Base-by-base conservation (phyloP, 1,140 invertebrate species). In the Rhyzopertha dominica region DNA sequence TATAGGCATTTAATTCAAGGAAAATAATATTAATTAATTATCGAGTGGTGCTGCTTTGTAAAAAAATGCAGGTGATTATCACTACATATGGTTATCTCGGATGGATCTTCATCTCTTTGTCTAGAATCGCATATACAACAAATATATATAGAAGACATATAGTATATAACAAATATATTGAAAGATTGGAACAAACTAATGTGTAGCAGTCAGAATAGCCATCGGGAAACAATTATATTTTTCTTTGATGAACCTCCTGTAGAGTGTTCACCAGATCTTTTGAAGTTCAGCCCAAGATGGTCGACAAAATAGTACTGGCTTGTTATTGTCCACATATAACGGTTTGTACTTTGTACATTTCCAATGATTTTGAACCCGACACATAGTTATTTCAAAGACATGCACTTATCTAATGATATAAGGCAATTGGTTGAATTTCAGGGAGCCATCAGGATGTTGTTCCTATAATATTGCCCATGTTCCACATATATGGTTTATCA, bases 401-500 rank as follows among this genome's bases (percentile, higher is more conserved):
- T 43, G 7, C 18, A 31, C 32, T 9, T 14, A 9, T 12, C 12
- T 31, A 22, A 34, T 12, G 12, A 32, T 17, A 22, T 12, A 22
- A 18, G 1, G 18, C n/a, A 32, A 16, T 38, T 7, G 17, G 30
- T 31, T 24, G 13, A 19, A 28, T 70, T 51, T 31, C 61, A 69
- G 71, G 57, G 12, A 63, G 56, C 0, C 54, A 69, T 47, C 79
- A 81, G 65, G 76, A 79, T 23, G 67, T 74, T 0, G 51, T 76
- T 3, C 70, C 82, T 2, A 58, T 61, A 1, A 68, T 91, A 3
- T 64, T 94, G 25, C 90, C 90, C 4, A 79, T 90, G 59, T 94
- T 84, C 54, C 91, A 95, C 58, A 84, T 84, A 37, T 94, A 87
- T 59, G 89, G 87, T 0, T 69, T 90, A 42, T 72, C 66, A 7